Conservation (phyloP, 2,888 invertebrate genomes). For the Aspidiotus rigidus region DNA sequence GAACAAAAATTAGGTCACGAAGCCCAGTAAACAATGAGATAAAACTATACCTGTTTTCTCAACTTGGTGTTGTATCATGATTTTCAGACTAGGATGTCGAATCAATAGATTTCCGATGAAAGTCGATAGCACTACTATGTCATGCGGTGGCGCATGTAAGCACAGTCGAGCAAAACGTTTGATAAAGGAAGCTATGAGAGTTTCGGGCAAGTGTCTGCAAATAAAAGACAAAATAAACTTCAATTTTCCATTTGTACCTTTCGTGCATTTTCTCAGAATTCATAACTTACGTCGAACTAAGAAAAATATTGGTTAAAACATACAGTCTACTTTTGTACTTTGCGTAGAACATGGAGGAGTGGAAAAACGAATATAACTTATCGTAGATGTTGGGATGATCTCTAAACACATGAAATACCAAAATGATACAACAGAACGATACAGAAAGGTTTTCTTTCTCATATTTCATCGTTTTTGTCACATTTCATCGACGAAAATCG, state of each 20-base stretch:
- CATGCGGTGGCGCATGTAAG: constrained; percentile 70
- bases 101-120: constrained; percentile 74
- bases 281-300: constrained; percentile 73
- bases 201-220: constrained; percentile 76
- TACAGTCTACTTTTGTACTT: constrained; percentile 82
- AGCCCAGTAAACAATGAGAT: neutral
- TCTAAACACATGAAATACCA: constrained; percentile 42
- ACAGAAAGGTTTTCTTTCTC: too few species aligned
- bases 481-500: too few species aligned
- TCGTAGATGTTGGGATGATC: constrained; percentile 91
- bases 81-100: constrained; percentile 73
- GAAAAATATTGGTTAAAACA: constrained; percentile 78
- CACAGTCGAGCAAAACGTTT: constrained; percentile 79
- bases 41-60: constrained; percentile 16
- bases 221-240: neutral
- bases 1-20: neutral
- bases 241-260: neutral
- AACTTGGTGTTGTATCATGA: constrained; percentile 45
- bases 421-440: too few species aligned
- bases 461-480: too few species aligned
- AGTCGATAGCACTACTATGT: constrained; percentile 63
- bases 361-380: constrained; percentile 89
- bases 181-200: constrained; percentile 83
- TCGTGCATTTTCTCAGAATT: neutral
- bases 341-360: constrained; percentile 81